Conservation (phyloP, 2,888 invertebrate species). For the Harpalus rubripes region DNA sequence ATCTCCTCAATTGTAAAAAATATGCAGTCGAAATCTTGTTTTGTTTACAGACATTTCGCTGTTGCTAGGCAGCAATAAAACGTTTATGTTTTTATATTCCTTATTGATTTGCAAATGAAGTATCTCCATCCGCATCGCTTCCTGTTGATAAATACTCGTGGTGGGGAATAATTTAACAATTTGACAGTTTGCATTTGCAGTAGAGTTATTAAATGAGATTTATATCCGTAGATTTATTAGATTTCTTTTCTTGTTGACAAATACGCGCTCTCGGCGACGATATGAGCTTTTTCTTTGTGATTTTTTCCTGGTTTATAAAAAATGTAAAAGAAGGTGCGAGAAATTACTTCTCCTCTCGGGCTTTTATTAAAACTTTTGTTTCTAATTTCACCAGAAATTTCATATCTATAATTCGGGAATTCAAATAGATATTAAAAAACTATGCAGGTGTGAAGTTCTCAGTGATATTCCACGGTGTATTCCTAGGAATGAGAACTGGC, state of each 20-base stretch:
- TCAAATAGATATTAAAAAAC: background rate
- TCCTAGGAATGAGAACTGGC: background rate
- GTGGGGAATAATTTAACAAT: conserved; percentile 10
- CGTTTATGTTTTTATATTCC: background rate
- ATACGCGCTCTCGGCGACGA: conserved; percentile 28
- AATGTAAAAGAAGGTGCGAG: conserved; percentile 44
- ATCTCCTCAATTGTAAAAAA: too few species aligned
- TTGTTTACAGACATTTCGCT: too few species aligned
- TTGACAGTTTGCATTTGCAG: conserved; percentile 15
- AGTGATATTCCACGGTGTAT: background rate
- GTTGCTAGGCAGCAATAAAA: too few species aligned
- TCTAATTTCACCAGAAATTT: conserved; percentile 10
- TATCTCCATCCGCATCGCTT: background rate
- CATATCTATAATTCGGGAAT: background rate
- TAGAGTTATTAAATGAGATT: conserved; percentile 28
- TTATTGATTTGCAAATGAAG: conserved; percentile 4
- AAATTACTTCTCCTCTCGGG: conserved; percentile 15
- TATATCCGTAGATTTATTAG: conserved; percentile 37
- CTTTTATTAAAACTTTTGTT: conserved; percentile 38
- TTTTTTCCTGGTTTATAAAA: conserved; percentile 46
- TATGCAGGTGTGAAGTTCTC: background rate
- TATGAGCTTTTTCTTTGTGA: conserved; percentile 41
- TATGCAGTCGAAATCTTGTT: too few species aligned
- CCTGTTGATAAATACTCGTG: background rate
- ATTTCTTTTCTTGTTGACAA: conserved; percentile 22